Conservation (phyloP, 2,888 invertebrate species). For the Rhyacophila evoluta region DNA sequence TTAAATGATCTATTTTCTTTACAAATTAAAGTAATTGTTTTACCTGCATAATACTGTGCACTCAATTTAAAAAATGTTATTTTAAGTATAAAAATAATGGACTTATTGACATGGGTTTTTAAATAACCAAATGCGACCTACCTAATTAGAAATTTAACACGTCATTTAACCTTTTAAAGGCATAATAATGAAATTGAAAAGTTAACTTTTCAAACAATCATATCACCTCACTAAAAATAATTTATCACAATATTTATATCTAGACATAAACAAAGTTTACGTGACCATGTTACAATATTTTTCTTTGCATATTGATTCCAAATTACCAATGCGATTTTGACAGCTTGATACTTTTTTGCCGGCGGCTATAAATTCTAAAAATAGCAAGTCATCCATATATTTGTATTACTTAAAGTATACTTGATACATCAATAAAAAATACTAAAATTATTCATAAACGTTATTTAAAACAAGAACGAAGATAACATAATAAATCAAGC, state of each 20-base stretch:
- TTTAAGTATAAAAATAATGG: slow-evolving; percentile 23
- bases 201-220: neutral
- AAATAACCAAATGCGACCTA: neutral
- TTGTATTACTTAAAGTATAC: neutral
- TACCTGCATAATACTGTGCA: neutral
- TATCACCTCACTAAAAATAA: neutral
- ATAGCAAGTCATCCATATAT: neutral
- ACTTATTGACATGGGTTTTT: neutral
- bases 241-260: slow-evolving; percentile 10
- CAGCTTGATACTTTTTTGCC: slow-evolving; percentile 32
- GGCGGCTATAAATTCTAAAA: neutral
- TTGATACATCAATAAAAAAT: too few relatives aligned
- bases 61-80: neutral
- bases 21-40: too few relatives aligned
- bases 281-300: slow-evolving; percentile 34
- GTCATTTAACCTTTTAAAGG: neutral
- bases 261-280: slow-evolving; percentile 7
- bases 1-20: too few relatives aligned
- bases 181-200: neutral
- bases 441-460: too few relatives aligned
- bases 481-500: too few relatives aligned
- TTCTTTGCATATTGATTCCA: slow-evolving; percentile 39
- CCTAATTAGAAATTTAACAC: neutral
- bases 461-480: too few relatives aligned
- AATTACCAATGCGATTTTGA: slow-evolving; percentile 43